These are phyloP conservation scores for Heliconius congener DNA, from an alignment of 1,140 invertebrate genomes.

Conservation along the genomic window DNA sequence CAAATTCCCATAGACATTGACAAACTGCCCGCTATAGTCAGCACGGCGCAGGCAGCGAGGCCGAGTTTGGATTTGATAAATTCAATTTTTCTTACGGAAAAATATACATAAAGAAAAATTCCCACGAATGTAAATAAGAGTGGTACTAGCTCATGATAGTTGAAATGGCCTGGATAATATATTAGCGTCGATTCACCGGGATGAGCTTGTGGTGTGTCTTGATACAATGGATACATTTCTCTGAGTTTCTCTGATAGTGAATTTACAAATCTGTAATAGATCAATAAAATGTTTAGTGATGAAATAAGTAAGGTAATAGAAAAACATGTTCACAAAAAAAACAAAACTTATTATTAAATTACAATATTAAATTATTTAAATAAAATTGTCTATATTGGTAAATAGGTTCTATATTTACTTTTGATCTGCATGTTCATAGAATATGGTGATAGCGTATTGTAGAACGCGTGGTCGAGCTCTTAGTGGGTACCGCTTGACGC, in stretches of 20 bases:
- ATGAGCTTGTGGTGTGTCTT: constrained; percentile 67
- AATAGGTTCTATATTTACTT: constrained; percentile 79
- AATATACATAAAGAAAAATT: constrained; percentile 96
- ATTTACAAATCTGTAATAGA: constrained; percentile 86
- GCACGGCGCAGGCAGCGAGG: constrained; percentile 93
- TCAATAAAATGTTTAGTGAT: constrained; percentile 4
- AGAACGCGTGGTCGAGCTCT: constrained; percentile 91
- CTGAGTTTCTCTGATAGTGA: constrained; percentile 87
- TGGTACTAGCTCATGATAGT: constrained; percentile 93
- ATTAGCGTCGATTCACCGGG: constrained; percentile 86
- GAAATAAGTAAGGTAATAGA: too few species aligned
- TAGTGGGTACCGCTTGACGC: constrained; percentile 92
- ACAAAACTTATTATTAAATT: background rate
- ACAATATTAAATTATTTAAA: background rate
- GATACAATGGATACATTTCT: constrained; percentile 87
- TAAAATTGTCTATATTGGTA: background rate
- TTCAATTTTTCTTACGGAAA: constrained; percentile 96
- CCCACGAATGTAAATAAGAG: constrained; percentile 91
- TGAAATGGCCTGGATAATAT: constrained; percentile 93
- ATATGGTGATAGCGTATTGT: constrained; percentile 94
- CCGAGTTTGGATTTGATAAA: constrained; percentile 95
- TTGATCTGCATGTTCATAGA: constrained; percentile 90
- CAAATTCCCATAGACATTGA: constrained; percentile 97
- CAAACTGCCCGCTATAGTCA: constrained; percentile 94
- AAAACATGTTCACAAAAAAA: background rate